Conservation (phyloP, 2,888 invertebrate genomes). For the Odontocolon sp. region DNA sequence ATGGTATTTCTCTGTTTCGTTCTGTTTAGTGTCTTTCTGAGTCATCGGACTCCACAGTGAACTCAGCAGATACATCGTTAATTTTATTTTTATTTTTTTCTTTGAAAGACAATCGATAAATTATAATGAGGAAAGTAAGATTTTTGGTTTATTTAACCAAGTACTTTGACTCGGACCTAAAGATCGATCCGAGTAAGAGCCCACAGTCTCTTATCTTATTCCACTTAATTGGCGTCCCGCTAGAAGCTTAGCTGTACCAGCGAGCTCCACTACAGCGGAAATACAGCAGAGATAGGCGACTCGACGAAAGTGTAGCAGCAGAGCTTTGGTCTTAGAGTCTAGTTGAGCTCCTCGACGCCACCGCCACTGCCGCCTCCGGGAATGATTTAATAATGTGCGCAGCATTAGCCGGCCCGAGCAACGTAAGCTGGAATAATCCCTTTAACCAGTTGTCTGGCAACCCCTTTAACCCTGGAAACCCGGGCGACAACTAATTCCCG, state of each 20-base stretch:
- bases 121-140: constrained; percentile 6
- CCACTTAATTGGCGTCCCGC: constrained; percentile 60
- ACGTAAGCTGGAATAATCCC: constrained; percentile 78
- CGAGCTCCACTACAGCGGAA: constrained; percentile 23
- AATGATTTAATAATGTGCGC: constrained; percentile 78
- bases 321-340: constrained; percentile 48
- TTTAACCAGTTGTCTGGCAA: constrained; percentile 79
- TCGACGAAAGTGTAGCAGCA: constrained; percentile 44
- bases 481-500: constrained; percentile 76
- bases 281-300: constrained; percentile 23
- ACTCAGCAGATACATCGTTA: constrained; percentile 32
- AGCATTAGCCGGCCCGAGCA: constrained; percentile 74
- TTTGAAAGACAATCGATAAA: no score
- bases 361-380: constrained; percentile 63
- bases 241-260: constrained; percentile 48
- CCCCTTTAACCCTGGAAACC: constrained; percentile 76
- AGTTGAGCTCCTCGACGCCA: constrained; percentile 34
- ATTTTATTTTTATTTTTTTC: not conserved
- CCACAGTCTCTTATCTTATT: constrained; percentile 56
- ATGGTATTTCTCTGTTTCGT: constrained; percentile 23
- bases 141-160: not conserved
- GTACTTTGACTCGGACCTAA: constrained; percentile 2
- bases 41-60: constrained; percentile 39
- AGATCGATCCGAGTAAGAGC: constrained; percentile 31
- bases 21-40: not conserved